A percentile compares a stretch with the other conserved stretches of the same genome.
phyloP scores from a whole-genome alignment of 2,888 invertebrate species.

The Spialia ferax region DNA sequence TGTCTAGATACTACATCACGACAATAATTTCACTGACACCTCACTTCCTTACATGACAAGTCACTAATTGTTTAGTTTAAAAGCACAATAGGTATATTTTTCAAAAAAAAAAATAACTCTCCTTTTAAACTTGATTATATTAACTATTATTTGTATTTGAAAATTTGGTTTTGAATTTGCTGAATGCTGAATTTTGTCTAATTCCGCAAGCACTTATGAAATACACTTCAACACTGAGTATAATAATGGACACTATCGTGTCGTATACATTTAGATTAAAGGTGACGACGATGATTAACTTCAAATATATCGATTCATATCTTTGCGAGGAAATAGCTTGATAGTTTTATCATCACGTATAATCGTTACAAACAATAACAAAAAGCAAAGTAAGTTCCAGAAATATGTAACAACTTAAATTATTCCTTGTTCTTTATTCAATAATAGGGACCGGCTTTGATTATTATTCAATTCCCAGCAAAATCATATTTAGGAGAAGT shows the following conservation, averaged over 20 bases:
- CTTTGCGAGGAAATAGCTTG: conserved; percentile 66
- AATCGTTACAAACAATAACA: conserved; percentile 12
- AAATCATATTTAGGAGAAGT: too few relatives aligned
- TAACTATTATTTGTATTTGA: not conserved
- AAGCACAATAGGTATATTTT: not conserved
- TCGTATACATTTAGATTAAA: conserved; percentile 47
- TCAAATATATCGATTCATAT: conserved; percentile 70
- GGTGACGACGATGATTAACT: conserved; percentile 49
- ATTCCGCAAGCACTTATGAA: conserved; percentile 20
- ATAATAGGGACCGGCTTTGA: too few relatives aligned
- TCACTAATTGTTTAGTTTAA: not conserved
- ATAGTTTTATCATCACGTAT: conserved; percentile 54
- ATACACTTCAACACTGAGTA: not conserved
- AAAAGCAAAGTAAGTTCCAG: not conserved
- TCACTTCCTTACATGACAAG: not conserved
- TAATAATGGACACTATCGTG: conserved; percentile 40
- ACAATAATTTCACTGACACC: not conserved
- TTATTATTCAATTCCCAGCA: too few relatives aligned
- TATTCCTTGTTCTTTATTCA: too few relatives aligned
- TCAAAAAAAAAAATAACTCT: not conserved
- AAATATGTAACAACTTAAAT: too few relatives aligned
- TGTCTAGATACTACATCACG: not conserved
- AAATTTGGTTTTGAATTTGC: not conserved
- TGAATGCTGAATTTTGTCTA: not conserved
- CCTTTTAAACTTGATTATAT: not conserved